Evolutionary conservation across 2,797 vertebrate genomes (phyloP).

Genomic region (Odontamblyopus lacepedii): DNA sequence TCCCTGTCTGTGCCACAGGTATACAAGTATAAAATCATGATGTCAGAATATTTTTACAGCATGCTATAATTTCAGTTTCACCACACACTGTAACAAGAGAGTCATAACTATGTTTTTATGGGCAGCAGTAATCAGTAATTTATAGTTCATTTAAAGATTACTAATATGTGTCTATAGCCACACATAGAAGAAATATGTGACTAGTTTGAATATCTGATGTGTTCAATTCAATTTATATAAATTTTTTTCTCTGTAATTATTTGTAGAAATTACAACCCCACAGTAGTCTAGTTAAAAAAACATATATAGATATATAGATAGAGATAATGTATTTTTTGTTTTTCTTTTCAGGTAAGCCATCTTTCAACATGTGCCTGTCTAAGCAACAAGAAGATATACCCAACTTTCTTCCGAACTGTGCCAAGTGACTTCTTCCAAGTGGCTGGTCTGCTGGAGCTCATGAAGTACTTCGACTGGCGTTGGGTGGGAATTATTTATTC

Average conservation of each 20-base stretch:
- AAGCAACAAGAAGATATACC: slow-evolving; percentile 55
- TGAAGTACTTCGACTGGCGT: slow-evolving; percentile 70
- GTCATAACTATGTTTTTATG: neutral
- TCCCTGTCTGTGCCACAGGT: slow-evolving; percentile 63
- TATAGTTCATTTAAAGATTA: too few species aligned
- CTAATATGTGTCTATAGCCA: too few species aligned
- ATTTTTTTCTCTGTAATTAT: neutral
- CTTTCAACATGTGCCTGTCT: slow-evolving; percentile 65
- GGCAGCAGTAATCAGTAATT: too few species aligned
- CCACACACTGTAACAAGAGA: neutral
- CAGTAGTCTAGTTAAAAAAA: neutral
- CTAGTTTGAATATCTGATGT: too few species aligned
- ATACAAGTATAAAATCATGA: slow-evolving; percentile 3
- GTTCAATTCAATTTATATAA: too few species aligned
- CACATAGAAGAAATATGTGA: too few species aligned
- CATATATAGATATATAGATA: too few species aligned
- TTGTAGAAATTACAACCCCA: neutral
- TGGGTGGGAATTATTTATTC: slow-evolving; percentile 64
- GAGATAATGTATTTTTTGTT: neutral
- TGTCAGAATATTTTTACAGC: too few species aligned
- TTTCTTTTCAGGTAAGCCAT: slow-evolving; percentile 61
- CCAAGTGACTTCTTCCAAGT: slow-evolving; percentile 66
- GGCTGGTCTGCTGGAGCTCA: slow-evolving; percentile 54
- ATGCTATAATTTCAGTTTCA: neutral
- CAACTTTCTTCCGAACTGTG: slow-evolving; percentile 68